phyloP scores from a whole-genome alignment of 2,113 vertebrate species.

The Procapra przewalskii region DNA sequence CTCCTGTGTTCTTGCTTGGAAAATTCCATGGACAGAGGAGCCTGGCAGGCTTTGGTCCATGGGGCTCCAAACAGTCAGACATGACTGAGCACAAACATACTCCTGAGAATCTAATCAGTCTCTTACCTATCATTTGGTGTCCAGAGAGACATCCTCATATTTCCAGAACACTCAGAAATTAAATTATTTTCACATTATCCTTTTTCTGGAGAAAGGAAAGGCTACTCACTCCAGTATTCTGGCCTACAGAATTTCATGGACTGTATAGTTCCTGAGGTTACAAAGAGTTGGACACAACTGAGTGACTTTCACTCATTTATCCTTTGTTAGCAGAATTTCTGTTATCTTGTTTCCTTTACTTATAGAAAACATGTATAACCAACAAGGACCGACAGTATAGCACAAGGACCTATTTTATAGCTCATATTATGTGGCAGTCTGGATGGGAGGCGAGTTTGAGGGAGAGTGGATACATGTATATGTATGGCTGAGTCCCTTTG shows the following conservation, averaged over 20 bases:
- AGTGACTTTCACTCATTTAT: neutral
- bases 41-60: neutral
- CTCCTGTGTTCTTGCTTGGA: neutral
- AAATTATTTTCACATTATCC: neutral
- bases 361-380: neutral
- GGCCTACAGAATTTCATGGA: neutral
- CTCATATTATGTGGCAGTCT: neutral
- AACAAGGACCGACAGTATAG: fast-evolving
- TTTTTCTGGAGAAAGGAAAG: neutral
- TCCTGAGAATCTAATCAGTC: neutral
- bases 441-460: neutral
- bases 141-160: neutral
- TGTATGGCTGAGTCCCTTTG: neutral
- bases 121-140: neutral
- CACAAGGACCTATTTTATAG: neutral
- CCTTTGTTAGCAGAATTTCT: neutral
- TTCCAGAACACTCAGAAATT: neutral
- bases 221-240: neutral
- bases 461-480: neutral
- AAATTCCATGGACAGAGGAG: neutral
- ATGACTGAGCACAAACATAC: neutral
- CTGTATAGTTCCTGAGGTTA: neutral
- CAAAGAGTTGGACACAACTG: neutral
- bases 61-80: neutral
- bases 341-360: neutral